These are phyloP conservation scores for Sorex araneus DNA, from an alignment of 2,113 vertebrate genomes.

Conservation along the genomic window DNA sequence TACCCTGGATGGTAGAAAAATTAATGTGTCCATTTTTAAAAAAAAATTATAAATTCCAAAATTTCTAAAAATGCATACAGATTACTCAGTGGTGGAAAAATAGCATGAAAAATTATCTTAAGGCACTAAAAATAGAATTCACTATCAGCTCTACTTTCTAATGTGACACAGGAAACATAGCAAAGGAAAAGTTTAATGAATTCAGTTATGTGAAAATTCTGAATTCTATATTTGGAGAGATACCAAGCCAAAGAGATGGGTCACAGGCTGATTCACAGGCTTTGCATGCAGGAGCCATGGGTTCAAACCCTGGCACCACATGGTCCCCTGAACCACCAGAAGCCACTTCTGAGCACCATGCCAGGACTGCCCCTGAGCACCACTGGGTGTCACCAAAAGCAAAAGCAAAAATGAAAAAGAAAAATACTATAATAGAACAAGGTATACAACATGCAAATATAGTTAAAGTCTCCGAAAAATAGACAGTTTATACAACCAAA, in stretches of 20 bases:
- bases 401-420: neutral
- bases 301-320: too few relatives aligned
- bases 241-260: neutral
- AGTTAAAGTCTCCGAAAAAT: constrained; percentile 1
- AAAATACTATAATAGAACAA: neutral
- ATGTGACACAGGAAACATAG: constrained; percentile 5
- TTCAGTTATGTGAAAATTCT: constrained; percentile 22
- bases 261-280: too few relatives aligned
- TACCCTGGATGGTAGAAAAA: neutral
- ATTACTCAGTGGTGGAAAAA: constrained; percentile 29
- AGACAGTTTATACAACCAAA: neutral
- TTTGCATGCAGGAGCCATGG: too few relatives aligned
- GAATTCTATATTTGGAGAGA: constrained; percentile 28
- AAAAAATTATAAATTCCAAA: neutral
- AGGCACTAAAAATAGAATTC: constrained; percentile 50
- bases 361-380: too few relatives aligned
- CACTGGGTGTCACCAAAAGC: too few relatives aligned
- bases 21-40: neutral
- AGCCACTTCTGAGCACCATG: too few relatives aligned
- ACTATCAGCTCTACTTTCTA: constrained; percentile 16
- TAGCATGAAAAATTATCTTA: constrained; percentile 5
- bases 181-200: constrained; percentile 41
- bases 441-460: neutral
- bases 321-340: too few relatives aligned
- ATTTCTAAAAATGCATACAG: neutral